Percentiles rank a stretch among this genome's conserved stretches.
Evolutionary conservation across 2,113 vertebrate species (phyloP).

Genomic region (Pachypanchax playfairii): DNA sequence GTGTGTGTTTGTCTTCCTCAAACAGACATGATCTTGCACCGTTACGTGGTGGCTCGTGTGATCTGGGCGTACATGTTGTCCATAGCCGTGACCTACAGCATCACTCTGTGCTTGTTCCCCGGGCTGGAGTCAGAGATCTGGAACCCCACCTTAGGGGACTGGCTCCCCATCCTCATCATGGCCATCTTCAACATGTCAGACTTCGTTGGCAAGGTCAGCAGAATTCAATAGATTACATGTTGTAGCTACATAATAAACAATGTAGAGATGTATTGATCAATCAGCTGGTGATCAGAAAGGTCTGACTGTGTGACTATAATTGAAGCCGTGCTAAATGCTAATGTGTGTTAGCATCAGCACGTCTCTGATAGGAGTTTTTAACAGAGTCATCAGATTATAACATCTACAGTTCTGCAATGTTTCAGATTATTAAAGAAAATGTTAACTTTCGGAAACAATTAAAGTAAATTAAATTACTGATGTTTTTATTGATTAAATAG

Average conservation of each 20-base stretch:
- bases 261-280: no score
- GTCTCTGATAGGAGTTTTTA: no score
- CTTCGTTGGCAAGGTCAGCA: constrained; percentile 93
- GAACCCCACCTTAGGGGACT: constrained; percentile 89
- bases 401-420: no score
- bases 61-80: constrained; percentile 99
- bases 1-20: constrained; percentile 2
- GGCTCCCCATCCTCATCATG: constrained; percentile 99
- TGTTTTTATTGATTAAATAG: no score
- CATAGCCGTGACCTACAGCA: constrained; percentile 95
- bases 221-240: neutral
- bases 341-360: no score
- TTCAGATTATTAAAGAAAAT: no score
- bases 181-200: constrained; percentile 99
- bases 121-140: constrained; percentile 96
- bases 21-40: constrained; percentile 93
- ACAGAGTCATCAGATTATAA: no score
- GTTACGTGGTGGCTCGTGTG: constrained; percentile 90
- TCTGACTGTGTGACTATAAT: no score
- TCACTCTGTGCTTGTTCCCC: constrained; percentile 95
- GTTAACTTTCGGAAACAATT: no score
- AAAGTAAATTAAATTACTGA: no score
- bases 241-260: no score
- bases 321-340: no score
- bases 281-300: neutral